Base-by-base conservation (phyloP, 2,888 invertebrate genomes). In the Actias luna region DNA sequence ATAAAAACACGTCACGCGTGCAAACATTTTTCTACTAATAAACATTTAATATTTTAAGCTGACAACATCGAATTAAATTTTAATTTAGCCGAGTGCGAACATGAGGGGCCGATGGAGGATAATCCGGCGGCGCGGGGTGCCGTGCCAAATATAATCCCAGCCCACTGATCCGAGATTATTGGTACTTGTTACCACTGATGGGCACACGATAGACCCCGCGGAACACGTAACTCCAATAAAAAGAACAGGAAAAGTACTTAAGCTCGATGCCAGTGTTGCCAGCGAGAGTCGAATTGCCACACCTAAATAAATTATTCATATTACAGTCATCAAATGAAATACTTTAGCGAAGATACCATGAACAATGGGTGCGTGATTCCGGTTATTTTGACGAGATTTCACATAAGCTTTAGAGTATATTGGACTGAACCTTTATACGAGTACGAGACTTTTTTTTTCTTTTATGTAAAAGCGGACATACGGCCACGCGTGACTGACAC, bases 161-260 rank as follows among this genome's bases (percentile, higher is more conserved):
- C 27, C 59, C 27, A 61, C 27, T 58, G 18, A 62, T 63, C 25
- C 50, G 16, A 35, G 58, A 63, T 63, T 63, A 63, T 63, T 59
- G 55, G 10, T 25, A 50, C 52, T 50, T 59, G 52, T 59, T 39
- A 59, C 59, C 52, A 50, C 59, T 59, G 59, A 59, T 59, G 36
- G 63, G 35, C 36, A 33, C 59, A 58, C 39, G 59, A 63, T 63
- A 63, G 63, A 63, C 59, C 52, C 29, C 36, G 22, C 14, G 27
- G 52, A 59, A 52, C 63, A 63, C 63, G 59, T 63, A 70, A 70
- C 66, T 72, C 67, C 64, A 70, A 72, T 71, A 71, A 71, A 71
- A 72, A 69, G 69, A 69, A 70, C 69, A 66, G 66, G 63, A 58
- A 42, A 69, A 69, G 65, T 69, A 52, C 59, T 63, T 63, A 29